These are phyloP conservation scores for Dynastes tityus DNA, from an alignment of 2,888 invertebrate species.

Conservation along the genomic window DNA sequence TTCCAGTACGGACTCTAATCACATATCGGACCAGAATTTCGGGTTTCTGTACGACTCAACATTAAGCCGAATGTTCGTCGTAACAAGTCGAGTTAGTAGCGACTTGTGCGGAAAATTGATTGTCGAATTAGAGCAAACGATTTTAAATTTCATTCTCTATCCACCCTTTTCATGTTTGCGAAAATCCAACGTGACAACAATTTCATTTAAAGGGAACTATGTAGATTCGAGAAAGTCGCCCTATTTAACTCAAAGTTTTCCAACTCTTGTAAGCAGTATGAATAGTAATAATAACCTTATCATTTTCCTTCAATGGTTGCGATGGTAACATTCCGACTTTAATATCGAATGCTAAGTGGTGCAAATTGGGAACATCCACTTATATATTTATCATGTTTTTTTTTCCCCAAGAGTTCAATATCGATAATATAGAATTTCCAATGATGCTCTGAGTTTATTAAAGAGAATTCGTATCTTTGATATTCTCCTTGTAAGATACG, in stretches of 20 bases:
- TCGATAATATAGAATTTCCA: background rate
- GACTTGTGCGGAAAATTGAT: background rate
- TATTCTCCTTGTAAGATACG: background rate
- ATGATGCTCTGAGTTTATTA: background rate
- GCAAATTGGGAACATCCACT: too few relatives aligned
- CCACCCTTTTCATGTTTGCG: conserved; percentile 25
- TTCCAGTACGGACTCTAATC: too few relatives aligned
- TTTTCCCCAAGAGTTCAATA: background rate
- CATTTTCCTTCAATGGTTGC: too few relatives aligned
- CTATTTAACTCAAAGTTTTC: background rate
- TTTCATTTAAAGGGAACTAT: background rate
- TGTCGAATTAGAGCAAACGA: background rate
- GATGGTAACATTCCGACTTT: too few relatives aligned
- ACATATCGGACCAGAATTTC: too few relatives aligned
- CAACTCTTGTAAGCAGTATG: too few relatives aligned
- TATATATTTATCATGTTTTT: background rate
- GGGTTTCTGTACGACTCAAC: too few relatives aligned
- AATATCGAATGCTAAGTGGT: too few relatives aligned
- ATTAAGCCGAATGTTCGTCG: too few relatives aligned
- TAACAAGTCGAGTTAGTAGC: background rate
- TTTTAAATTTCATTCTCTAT: background rate
- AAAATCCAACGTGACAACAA: conserved; percentile 3
- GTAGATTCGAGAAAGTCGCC: background rate
- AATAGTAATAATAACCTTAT: too few relatives aligned
- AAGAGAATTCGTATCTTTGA: conserved; percentile 2